Conservation (phyloP, 2,797 vertebrate genomes). For the Phoebastria nigripes region DNA sequence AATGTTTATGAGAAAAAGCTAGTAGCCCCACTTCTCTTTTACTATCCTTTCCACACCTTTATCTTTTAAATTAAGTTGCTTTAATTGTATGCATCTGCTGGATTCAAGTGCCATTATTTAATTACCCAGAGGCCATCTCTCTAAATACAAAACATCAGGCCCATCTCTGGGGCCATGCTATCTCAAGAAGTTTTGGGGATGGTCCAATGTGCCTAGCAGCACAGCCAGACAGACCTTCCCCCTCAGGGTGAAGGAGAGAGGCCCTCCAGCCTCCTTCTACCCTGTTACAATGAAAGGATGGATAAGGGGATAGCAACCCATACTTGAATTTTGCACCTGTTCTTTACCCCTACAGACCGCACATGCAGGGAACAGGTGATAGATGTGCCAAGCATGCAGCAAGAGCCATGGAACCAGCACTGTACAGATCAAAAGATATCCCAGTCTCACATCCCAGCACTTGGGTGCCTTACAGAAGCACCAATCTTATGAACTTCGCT, state of each 20-base stretch:
- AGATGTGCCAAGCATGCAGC: neutral
- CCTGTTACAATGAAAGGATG: too few species aligned
- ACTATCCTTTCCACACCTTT: neutral
- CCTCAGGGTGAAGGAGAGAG: too few species aligned
- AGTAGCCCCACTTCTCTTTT: neutral
- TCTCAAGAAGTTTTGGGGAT: neutral
- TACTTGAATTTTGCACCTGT: neutral
- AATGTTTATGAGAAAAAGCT: neutral
- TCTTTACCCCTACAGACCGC: neutral
- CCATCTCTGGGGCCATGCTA: neutral
- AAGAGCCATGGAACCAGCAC: neutral
- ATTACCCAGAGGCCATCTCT: neutral
- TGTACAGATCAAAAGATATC: neutral
- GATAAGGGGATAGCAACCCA: neutral
- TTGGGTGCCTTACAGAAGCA: neutral
- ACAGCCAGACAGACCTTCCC: neutral
- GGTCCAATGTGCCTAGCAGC: neutral
- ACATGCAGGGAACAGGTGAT: neutral
- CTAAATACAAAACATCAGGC: neutral
- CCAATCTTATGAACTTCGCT: neutral
- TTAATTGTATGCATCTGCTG: neutral
- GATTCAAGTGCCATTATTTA: neutral
- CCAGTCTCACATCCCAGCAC: neutral
- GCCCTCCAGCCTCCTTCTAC: neutral
- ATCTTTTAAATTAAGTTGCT: neutral